These are phyloP conservation scores for Cynodonichthys magdalenae DNA, from an alignment of 2,797 vertebrate genomes.

Conservation along the genomic window DNA sequence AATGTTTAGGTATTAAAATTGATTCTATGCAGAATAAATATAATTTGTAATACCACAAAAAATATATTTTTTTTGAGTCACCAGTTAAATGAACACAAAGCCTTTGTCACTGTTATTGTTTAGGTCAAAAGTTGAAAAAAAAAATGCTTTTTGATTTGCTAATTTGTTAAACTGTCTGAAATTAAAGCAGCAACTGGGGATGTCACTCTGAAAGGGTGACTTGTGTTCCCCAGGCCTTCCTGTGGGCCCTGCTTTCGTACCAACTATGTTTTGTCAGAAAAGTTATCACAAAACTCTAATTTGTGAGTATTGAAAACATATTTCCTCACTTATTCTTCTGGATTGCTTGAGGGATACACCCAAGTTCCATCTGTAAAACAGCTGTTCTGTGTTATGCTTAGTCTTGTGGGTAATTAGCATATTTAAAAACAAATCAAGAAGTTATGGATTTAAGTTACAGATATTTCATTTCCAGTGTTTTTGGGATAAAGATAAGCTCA, in stretches of 20 bases:
- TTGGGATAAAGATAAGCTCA: constrained; percentile 21
- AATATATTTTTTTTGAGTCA: no score
- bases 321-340: constrained; percentile 5
- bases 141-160: no score
- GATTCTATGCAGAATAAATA: no score
- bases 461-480: constrained; percentile 14
- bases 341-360: constrained; percentile 35
- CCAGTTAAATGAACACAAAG: no score
- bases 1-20: no score
- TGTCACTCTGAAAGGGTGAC: no score
- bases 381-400: constrained; percentile 52
- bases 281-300: constrained; percentile 8
- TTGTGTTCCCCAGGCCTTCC: no score
- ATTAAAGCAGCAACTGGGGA: no score
- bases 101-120: no score
- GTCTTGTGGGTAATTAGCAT: constrained; percentile 41
- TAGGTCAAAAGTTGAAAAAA: no score
- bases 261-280: constrained; percentile 1
- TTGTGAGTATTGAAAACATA: constrained; percentile 15
- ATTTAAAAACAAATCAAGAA: constrained; percentile 30
- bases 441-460: constrained; percentile 9
- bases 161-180: no score
- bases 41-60: no score
- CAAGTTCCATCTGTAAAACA: constrained; percentile 45
- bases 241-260: constrained; percentile 1